Conservation (phyloP, 2,113 vertebrate species). For the Equus przewalskii region DNA sequence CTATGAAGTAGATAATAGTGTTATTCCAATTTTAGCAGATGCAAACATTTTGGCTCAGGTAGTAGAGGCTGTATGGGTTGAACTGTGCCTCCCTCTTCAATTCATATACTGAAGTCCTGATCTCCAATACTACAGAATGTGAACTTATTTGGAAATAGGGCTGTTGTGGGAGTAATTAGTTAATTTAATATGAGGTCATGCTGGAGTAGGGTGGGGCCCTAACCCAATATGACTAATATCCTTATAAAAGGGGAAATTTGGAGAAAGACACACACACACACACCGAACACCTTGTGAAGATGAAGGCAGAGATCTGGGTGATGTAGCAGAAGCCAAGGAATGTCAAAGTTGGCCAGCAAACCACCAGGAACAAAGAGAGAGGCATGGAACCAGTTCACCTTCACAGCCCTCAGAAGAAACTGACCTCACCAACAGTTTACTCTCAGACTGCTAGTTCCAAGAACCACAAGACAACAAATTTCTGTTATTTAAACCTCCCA, state of each 20-base stretch:
- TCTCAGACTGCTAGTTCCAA: not conserved
- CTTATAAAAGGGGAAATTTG: not conserved
- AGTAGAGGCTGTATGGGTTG: not conserved
- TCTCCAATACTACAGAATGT: not conserved
- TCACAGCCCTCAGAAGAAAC: not conserved
- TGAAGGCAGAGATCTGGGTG: not conserved
- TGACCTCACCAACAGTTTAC: not conserved
- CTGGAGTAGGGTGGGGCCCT: not conserved
- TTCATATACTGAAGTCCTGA: not conserved
- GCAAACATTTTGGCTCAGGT: not conserved
- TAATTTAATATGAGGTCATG: not conserved
- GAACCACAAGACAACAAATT: not conserved
- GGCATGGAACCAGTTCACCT: not conserved
- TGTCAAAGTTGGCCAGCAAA: not conserved
- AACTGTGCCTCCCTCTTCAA: not conserved
- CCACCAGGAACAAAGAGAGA: not conserved
- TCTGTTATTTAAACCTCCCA: not conserved
- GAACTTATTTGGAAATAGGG: not conserved
- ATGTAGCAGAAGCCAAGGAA: not conserved
- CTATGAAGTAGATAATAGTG: not conserved
- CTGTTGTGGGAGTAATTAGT: not conserved
- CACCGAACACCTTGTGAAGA: not conserved
- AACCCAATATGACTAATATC: not conserved
- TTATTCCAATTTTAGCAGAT: not conserved
- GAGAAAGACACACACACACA: not conserved